These are phyloP conservation scores for Ennomos erosarius DNA, from an alignment of 2,888 invertebrate genomes.

Conservation along the genomic window DNA sequence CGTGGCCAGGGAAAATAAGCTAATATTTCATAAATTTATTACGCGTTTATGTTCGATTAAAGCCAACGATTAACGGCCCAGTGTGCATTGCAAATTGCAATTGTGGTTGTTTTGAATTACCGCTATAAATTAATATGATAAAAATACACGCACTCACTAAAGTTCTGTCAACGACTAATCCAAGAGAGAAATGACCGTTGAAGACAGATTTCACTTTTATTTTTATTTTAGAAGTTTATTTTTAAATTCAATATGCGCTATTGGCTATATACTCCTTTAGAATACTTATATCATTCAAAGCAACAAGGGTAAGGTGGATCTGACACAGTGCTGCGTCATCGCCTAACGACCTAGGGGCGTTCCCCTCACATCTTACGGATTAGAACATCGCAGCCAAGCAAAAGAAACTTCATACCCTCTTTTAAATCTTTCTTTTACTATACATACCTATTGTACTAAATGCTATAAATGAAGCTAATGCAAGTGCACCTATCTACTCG, in stretches of 20 bases:
- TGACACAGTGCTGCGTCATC: constrained; percentile 49
- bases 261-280: background rate
- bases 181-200: too few relatives aligned
- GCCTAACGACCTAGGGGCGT: constrained; percentile 48
- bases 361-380: constrained; percentile 34
- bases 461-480: too few relatives aligned
- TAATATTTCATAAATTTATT: constrained; percentile 16
- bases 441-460: too few relatives aligned
- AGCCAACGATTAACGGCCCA: constrained; percentile 25
- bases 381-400: background rate
- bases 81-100: constrained; percentile 15
- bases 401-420: too few relatives aligned
- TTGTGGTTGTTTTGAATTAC: constrained; percentile 19
- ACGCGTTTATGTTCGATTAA: constrained; percentile 18
- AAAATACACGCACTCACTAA: too few relatives aligned
- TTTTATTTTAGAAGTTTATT: too few relatives aligned
- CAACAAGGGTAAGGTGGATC: constrained; percentile 46
- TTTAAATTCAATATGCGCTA: constrained; percentile 1
- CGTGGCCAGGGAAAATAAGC: too few relatives aligned
- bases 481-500: too few relatives aligned
- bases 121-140: constrained; percentile 11
- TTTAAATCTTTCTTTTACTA: too few relatives aligned
- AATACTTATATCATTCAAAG: constrained; percentile 30
- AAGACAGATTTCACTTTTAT: too few relatives aligned
- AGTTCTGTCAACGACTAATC: too few relatives aligned